These are phyloP conservation scores for Meta bourneti DNA, from an alignment of 2,888 invertebrate species.

Conservation along the genomic window DNA sequence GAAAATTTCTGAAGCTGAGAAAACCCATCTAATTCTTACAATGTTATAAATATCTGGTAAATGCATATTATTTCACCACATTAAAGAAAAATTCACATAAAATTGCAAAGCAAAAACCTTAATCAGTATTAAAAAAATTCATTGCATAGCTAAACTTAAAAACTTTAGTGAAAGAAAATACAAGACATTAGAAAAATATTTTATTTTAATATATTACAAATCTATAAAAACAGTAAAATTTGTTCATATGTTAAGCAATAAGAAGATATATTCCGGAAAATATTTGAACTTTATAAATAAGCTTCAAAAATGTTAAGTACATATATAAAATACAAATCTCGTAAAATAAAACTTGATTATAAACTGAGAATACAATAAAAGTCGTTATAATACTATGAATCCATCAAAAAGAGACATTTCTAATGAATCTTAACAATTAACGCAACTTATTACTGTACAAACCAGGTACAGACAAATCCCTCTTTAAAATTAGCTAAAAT, in stretches of 20 bases:
- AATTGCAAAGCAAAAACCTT: too few species aligned
- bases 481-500: not conserved
- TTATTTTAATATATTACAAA: not conserved
- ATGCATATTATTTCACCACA: too few species aligned
- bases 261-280: not conserved
- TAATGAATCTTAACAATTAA: not conserved
- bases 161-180: not conserved
- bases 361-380: not conserved
- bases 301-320: not conserved
- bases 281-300: not conserved
- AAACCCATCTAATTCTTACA: too few species aligned
- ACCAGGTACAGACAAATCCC: not conserved
- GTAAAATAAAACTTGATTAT: not conserved
- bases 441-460: not conserved
- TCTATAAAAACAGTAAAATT: not conserved
- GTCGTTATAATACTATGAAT: not conserved
- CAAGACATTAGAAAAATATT: not conserved
- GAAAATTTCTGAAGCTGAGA: too few species aligned
- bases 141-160: not conserved
- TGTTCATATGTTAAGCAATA: not conserved
- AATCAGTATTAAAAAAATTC: too few species aligned
- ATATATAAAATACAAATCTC: not conserved
- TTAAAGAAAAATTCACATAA: too few species aligned
- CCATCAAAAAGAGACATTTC: not conserved
- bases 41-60: too few species aligned